Evolutionary conservation across 2,113 vertebrate species (phyloP).

Genomic region (Cariama cristata): DNA sequence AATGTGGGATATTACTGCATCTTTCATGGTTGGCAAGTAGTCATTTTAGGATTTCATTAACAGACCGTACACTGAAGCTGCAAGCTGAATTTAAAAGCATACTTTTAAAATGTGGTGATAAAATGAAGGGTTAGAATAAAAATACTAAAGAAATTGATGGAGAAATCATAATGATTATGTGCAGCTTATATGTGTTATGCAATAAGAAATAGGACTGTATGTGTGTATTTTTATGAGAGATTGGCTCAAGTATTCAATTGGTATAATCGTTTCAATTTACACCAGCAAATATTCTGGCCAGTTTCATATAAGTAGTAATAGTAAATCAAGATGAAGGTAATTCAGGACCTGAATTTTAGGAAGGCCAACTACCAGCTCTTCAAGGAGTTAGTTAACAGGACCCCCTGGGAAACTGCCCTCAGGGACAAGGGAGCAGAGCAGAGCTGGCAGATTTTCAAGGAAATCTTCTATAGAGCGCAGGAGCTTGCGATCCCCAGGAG

Average conservation of each 20-base stretch:
- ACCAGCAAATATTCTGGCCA: neutral
- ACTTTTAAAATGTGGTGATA: neutral
- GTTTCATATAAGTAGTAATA: neutral
- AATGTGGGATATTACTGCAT: neutral
- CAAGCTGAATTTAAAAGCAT: neutral
- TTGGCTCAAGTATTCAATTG: neutral
- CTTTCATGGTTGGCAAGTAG: neutral
- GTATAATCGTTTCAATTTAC: neutral
- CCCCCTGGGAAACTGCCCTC: too few species aligned
- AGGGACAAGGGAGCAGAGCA: too few species aligned
- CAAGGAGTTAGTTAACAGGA: too few species aligned
- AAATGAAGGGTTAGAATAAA: neutral
- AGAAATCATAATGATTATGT: neutral
- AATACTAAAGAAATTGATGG: neutral
- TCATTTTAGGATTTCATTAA: neutral
- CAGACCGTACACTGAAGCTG: neutral
- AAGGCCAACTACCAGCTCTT: too few species aligned
- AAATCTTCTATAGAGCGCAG: too few species aligned
- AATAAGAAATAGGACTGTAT: neutral
- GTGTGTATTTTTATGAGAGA: neutral
- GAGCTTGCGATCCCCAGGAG: too few species aligned
- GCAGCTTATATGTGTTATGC: neutral
- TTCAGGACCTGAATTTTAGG: too few species aligned
- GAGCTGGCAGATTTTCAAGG: too few species aligned
- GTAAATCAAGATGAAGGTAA: neutral